Evolutionary conservation across 2,888 invertebrate species (phyloP).

Genomic region (Orchesella flavescens): DNA sequence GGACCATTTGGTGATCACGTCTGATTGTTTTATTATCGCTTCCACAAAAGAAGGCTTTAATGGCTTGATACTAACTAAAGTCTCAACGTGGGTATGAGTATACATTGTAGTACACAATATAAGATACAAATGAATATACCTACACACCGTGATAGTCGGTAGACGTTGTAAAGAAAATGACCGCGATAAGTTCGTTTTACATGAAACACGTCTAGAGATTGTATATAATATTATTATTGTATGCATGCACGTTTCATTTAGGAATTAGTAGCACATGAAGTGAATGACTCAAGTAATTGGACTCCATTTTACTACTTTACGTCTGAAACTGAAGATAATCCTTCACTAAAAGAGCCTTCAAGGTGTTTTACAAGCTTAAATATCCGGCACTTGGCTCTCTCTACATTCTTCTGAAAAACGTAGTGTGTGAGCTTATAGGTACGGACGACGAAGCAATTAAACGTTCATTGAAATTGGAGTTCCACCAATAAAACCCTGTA

Average conservation of each 20-base stretch:
- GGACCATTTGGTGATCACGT: slow-evolving; percentile 47
- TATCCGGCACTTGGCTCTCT: slow-evolving; percentile 32
- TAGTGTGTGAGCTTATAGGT: not conserved
- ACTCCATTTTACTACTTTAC: not conserved
- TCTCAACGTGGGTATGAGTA: too few relatives aligned
- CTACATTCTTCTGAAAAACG: not conserved
- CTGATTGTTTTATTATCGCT: slow-evolving; percentile 51
- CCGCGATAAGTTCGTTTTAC: too few relatives aligned
- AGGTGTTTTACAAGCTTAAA: slow-evolving; percentile 43
- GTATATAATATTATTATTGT: too few relatives aligned
- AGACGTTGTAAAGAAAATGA: too few relatives aligned
- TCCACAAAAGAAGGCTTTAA: slow-evolving; percentile 35
- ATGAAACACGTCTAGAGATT: too few relatives aligned
- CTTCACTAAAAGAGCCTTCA: slow-evolving; percentile 8
- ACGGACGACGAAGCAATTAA: not conserved
- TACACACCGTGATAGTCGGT: too few relatives aligned
- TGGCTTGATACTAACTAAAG: slow-evolving; percentile 18
- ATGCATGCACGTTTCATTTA: too few relatives aligned
- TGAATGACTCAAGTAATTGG: slow-evolving; percentile 25
- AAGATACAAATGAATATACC: too few relatives aligned
- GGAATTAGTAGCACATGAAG: slow-evolving; percentile 15
- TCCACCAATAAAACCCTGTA: not conserved
- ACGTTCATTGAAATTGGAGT: not conserved
- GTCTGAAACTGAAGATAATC: too few relatives aligned
- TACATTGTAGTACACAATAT: too few relatives aligned